Percentiles rank a stretch among this genome's conserved stretches.
phyloP scores from a whole-genome alignment of 2,888 invertebrate genomes.

The Scaptomyza parva region DNA sequence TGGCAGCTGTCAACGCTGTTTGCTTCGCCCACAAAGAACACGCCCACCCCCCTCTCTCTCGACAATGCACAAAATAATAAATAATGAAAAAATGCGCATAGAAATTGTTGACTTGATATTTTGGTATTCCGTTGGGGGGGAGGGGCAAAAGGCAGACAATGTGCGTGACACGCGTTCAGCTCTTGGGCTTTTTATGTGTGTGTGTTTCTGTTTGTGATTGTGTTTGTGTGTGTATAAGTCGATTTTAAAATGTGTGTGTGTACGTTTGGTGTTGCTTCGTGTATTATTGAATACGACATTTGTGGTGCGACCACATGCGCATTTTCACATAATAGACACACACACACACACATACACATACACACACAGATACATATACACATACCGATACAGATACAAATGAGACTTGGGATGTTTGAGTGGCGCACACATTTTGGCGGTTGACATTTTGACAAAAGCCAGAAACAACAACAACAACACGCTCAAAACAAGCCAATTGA shows the following conservation, averaged over 20 bases:
- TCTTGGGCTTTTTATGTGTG: conserved; percentile 33
- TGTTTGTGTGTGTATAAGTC: conserved; percentile 33
- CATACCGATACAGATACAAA: conserved; percentile 37
- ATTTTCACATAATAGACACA: conserved; percentile 71
- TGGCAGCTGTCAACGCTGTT: conserved; percentile 63
- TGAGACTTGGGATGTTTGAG: conserved; percentile 52
- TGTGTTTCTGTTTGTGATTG: conserved; percentile 5
- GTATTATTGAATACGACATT: conserved; percentile 76
- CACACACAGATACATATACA: conserved; percentile 13
- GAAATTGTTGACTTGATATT: conserved; percentile 46
- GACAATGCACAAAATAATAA: conserved; percentile 66
- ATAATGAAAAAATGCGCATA: conserved; percentile 79
- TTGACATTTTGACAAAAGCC: conserved; percentile 65
- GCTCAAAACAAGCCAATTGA: conserved; percentile 52
- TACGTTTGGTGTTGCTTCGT: conserved; percentile 31
- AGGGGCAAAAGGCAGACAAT: conserved; percentile 23
- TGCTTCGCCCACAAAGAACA: neutral
- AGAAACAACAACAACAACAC: conserved; percentile 14
- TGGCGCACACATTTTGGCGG: conserved; percentile 60
- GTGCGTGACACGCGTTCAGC: conserved; percentile 70
- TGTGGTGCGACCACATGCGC: conserved; percentile 66
- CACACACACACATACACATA: conserved; percentile 14
- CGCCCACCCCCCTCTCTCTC: neutral
- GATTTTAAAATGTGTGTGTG: conserved; percentile 61
- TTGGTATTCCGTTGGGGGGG: neutral